phyloP scores from a whole-genome alignment of 2,797 vertebrate species.

The Acanthopagrus latus region DNA sequence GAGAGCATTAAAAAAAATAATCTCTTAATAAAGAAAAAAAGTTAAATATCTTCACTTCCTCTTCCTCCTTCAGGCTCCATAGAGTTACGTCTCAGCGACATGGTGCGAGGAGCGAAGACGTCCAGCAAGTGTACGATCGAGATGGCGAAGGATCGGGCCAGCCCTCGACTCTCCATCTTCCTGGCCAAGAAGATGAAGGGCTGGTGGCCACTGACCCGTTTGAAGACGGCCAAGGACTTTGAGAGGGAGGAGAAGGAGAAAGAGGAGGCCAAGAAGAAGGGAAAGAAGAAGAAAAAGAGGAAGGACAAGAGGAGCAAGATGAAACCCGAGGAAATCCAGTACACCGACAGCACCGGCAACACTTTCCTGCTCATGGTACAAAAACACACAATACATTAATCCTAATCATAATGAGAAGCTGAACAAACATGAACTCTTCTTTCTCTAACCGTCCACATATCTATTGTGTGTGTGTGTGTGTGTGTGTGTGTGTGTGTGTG shows the following conservation, averaged over 20 bases:
- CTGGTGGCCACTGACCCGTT: conserved; percentile 94
- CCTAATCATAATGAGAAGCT: neutral
- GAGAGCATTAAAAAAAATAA: neutral
- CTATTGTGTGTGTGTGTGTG: conserved; percentile 14
- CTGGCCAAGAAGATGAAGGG: conserved; percentile 91
- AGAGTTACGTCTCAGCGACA: conserved; percentile 90
- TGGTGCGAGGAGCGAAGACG: conserved; percentile 89
- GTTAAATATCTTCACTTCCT: neutral
- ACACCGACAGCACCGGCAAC: conserved; percentile 87
- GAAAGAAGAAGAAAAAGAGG: conserved; percentile 79
- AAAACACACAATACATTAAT: neutral
- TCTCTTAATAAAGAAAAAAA: neutral
- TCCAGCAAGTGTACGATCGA: conserved; percentile 87
- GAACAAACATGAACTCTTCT: neutral
- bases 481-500: conserved; percentile 20
- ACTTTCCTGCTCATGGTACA: conserved; percentile 89
- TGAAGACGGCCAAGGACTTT: conserved; percentile 88
- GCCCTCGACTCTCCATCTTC: conserved; percentile 92
- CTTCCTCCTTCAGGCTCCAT: conserved; percentile 86
- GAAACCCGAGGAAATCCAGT: conserved; percentile 88
- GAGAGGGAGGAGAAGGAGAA: conserved; percentile 87
- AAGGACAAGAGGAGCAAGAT: conserved; percentile 82
- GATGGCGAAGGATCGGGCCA: conserved; percentile 89
- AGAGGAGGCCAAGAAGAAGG: conserved; percentile 85
- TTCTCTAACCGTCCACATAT: neutral